Evolutionary conservation across 2,888 invertebrate species (phyloP), one percentile per base, ranked within the genome.

Genomic region (Ptilodon capucinus): DNA sequence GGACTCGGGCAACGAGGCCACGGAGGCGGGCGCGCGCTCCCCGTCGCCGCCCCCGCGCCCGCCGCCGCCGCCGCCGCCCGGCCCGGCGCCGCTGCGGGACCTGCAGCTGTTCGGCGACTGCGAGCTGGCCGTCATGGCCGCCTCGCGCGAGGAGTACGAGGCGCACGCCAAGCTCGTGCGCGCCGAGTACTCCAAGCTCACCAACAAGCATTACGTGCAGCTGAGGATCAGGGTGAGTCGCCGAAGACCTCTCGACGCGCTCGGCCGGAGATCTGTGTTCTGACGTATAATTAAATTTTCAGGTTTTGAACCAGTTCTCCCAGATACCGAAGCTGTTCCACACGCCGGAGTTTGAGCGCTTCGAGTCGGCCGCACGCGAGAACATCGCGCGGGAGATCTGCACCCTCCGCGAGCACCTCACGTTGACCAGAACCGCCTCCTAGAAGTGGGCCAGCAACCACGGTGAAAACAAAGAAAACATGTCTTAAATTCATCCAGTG

Each of bases 91-190:
- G 1, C 63, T 76, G 25, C 71, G 87, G 0, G 86, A 86, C 67
- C 68, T 86, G 54, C 85, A 79, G 59, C 75, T 90, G 44, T 90
- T 86, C 65, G 87, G 82, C 0, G 90, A 91, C 70, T 83, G 84
- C 58, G 90, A 91, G 74, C 78, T 90, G 44, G 85, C 86, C 0
- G 84, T 88, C 48, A 71, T 90, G 45, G 87, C 84, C 0, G 87
- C 86, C 0, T 65, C 76, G 1, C 48, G 74, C 4, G 85, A 81
- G 49, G 77, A 79, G 57, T 90, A 90, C 57, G 85, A 86, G 32
- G 80, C 79, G 0, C 89, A 90, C 51, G 87, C 89, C 14, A 78
- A 79, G 50, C 78, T 84, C 0, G 86, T 90, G 21, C 64, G 90
- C 1, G 84, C 82, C 0, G 90, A 90, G 68, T 90, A 90, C 50